phyloP scores from a whole-genome alignment of 2,113 vertebrate species.

The Synodontis membranacea region DNA sequence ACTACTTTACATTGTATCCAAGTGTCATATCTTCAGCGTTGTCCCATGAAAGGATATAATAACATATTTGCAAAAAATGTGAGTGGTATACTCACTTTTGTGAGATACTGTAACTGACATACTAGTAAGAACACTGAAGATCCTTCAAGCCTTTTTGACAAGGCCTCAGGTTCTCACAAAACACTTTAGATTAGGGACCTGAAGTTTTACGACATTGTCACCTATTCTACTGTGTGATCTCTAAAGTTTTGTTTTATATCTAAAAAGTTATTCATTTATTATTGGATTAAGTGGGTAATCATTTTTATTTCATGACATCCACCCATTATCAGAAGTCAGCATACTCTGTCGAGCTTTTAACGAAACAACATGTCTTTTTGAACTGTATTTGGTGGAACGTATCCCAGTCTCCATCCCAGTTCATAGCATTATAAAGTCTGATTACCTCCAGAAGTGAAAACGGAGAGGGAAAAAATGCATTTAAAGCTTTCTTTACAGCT shows the following conservation, averaged over 20 bases:
- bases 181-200: not conserved
- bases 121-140: not conserved
- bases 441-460: not conserved
- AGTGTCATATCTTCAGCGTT: no score
- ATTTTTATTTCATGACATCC: not conserved
- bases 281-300: not conserved
- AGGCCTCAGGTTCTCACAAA: no score
- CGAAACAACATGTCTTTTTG: not conserved
- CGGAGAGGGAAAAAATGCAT: not conserved
- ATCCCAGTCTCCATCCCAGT: not conserved
- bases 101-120: no score
- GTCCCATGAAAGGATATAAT: no score
- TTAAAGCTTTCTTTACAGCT: not conserved
- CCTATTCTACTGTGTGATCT: not conserved
- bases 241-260: not conserved
- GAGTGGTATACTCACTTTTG: no score
- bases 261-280: not conserved
- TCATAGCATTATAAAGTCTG: not conserved
- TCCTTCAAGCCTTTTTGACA: no score
- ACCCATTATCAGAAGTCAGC: not conserved
- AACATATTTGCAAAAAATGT: no score
- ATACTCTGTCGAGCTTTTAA: not conserved
- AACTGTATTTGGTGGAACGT: not conserved
- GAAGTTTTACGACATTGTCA: not conserved
- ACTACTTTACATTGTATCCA: no score